Evolutionary conservation across 2,888 invertebrate species (phyloP), one percentile per base, ranked within the genome.

Genomic region (Deilephila porcellus): DNA sequence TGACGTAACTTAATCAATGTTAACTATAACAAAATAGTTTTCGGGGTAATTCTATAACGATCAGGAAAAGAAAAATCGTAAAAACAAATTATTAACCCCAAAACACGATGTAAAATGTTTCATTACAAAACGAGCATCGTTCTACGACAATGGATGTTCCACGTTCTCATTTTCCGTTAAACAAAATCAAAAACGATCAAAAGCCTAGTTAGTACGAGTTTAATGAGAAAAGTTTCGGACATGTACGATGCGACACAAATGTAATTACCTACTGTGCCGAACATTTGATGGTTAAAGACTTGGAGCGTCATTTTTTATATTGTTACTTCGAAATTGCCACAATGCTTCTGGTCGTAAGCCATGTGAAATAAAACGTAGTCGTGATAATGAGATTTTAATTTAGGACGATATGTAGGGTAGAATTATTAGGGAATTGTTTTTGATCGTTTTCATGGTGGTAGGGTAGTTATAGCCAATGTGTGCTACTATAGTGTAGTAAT

Each of bases 171-270:
- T n/a, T 64, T n/a, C 5, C n/a, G n/a, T 34, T 11, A 8, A 64
- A 34, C 34, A n/a, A 37, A n/a, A 34, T 64, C 20, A 20, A 45
- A 64, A 64, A 34, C 37, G 37, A 34, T 64, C 37, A 64, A 64
- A 64, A 34, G n/a, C 34, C 17, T 29, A 34, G 34, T 64, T 37
- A 64, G 34, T 37, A 34, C 19, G 34, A 37, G 75, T 75, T 56
- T 77, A 80, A 80, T 80, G 81, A 75, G 76, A 59, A 37, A 64
- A 64, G 64, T 64, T 64, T 64, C 20, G 20, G 34, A 37, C 37
- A 3, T 4, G 20, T 29, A 29, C 29, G 7, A 56, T 56, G 56
- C 56, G 56, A 56, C 56, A 56, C 56, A 25, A 60, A 14, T 29
- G 29, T 60, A 29, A 32, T 60, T 60, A 60, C 60, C 17, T 17